Base-by-base conservation (phyloP, 2,797 vertebrate genomes). In the Typhlichthys eigenmanni region DNA sequence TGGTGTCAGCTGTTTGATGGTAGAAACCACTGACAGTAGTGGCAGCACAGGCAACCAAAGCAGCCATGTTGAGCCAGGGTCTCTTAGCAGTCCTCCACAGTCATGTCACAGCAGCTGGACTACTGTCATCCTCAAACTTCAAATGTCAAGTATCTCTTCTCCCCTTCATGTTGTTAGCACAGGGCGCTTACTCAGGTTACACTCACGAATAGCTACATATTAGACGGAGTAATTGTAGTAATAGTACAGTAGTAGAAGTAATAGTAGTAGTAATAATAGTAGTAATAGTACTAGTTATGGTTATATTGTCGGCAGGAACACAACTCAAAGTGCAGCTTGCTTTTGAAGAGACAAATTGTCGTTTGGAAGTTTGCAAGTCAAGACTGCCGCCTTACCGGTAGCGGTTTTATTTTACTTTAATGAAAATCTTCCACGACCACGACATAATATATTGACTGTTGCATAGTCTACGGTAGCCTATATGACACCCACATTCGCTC, bases 201-300 rank as follows among this genome's bases (percentile, higher is more conserved):
- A 55, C 32, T 1, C 47, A 32, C 43, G 54, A 48, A 51, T 9
- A 60, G 59, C 63, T 71, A 78, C 7, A 29, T 55, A 68, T 55
- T 13, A 34, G 49, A 57, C 14, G 24, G 58, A 71, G 62, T 74
- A 80, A 68, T 72, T 84, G 50, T 74, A 72, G 50, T 75, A 32
- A n/a, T 80, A 85, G 16, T 87, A 83, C 82, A 79, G 4, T 88
- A 84, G 1, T 87, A 85, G 16, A 85, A 85, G 0, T 82, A 83
- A 0, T 85, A 87, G 4, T 82, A 87, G 0, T 84, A 84, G 2
- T 85, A 87, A 10, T 82, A 82, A 4, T 87, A 76, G 4, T 81
- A 89, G 0, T 88, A 87, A 0, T 87, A 76, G 2, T 87, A 79
- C 2, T 82, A 71, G 16, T 75, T 61, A n/a, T 76, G 32, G 56